Percentiles rank a stretch among this genome's conserved stretches.
These are phyloP conservation scores for Panthera leo DNA, from an alignment of 2,113 vertebrate species.

Conservation along the genomic window DNA sequence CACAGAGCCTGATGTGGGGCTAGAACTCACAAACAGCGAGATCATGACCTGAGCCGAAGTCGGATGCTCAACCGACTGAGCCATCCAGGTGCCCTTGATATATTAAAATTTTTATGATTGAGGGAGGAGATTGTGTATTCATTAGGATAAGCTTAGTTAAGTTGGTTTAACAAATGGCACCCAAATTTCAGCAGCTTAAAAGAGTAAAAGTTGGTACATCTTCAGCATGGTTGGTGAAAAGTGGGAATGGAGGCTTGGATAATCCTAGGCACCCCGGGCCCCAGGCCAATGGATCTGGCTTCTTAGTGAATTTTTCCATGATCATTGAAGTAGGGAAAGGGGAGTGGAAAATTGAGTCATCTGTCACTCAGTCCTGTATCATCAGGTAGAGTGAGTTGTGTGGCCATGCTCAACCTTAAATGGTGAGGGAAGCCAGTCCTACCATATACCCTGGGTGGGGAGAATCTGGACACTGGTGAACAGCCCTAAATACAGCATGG, in stretches of 20 bases:
- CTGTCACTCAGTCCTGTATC: fast-evolving
- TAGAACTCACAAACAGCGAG: no score
- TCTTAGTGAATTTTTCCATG: background rate
- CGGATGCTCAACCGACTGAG: no score
- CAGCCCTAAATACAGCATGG: no score
- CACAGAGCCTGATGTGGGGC: no score
- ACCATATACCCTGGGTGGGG: background rate
- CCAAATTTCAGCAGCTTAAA: background rate
- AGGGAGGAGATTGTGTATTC: background rate
- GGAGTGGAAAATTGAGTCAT: background rate
- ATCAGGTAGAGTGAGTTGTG: background rate
- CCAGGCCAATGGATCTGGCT: background rate
- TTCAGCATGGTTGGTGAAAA: background rate
- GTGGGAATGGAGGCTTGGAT: background rate
- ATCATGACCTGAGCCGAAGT: no score
- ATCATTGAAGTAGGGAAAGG: background rate
- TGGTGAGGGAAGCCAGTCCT: background rate
- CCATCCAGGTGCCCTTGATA: no score
- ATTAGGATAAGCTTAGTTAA: background rate
- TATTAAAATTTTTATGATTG: background rate
- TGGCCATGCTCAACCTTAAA: background rate
- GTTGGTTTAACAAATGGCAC: background rate
- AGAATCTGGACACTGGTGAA: background rate
- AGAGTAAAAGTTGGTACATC: background rate
- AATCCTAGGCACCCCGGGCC: background rate